phyloP scores from a whole-genome alignment of 1,140 invertebrate species.

The Adoxophyes honmai region DNA sequence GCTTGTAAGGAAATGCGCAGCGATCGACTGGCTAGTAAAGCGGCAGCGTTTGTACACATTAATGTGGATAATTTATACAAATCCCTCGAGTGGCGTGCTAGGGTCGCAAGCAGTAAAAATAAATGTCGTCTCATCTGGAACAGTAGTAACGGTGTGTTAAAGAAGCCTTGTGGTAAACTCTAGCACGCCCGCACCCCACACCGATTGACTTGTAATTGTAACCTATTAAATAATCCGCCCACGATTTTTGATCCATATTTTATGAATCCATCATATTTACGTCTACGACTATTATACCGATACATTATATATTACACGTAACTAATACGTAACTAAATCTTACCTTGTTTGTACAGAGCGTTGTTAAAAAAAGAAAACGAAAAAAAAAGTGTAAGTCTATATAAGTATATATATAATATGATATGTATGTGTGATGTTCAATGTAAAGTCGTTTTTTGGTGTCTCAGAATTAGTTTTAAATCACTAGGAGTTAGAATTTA shows the following conservation, averaged over 20 bases:
- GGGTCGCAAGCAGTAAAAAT: no score
- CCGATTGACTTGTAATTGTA: slow-evolving; percentile 19
- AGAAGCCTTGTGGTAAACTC: slow-evolving; percentile 27
- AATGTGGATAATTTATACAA: neutral
- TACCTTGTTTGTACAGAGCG: slow-evolving; percentile 55
- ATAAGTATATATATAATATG: neutral
- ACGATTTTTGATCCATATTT: slow-evolving; percentile 35
- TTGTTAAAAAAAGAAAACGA: slow-evolving; percentile 48
- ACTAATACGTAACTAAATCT: slow-evolving; percentile 27
- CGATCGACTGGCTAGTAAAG: neutral
- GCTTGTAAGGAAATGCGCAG: neutral
- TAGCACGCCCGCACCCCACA: slow-evolving; percentile 17
- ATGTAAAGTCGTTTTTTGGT: slow-evolving; percentile 53
- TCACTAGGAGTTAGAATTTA: slow-evolving; percentile 63
- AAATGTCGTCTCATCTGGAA: no score
- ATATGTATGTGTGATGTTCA: slow-evolving; percentile 37
- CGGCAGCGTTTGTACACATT: neutral
- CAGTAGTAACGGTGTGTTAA: no score
- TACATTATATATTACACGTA: slow-evolving; percentile 25
- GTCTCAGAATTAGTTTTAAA: slow-evolving; percentile 68
- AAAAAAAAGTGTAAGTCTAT: slow-evolving; percentile 38
- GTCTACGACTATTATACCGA: slow-evolving; percentile 20
- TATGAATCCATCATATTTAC: slow-evolving; percentile 31
- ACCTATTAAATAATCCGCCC: slow-evolving; percentile 36
- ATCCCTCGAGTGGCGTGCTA: neutral